A percentile compares a stretch with the other conserved stretches of the same genome.
These are phyloP conservation scores for Liparis tanakae DNA, from an alignment of 2,797 vertebrate genomes.

Conservation along the genomic window DNA sequence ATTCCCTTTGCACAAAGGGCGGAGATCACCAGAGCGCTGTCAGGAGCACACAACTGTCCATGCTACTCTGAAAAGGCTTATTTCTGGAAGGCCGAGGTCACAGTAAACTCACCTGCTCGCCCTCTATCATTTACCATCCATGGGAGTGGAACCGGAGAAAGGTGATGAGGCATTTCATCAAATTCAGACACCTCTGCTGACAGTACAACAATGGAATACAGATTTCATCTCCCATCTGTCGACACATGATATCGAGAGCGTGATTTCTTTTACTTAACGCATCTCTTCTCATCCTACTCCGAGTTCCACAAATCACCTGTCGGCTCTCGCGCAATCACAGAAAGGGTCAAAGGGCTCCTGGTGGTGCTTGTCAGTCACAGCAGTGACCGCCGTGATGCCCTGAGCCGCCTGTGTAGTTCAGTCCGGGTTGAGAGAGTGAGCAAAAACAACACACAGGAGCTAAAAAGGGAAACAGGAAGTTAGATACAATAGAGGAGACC, in stretches of 20 bases:
- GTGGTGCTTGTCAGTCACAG: constrained; percentile 72
- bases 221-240: constrained; percentile 51
- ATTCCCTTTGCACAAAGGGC: constrained; percentile 21
- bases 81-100: constrained; percentile 45
- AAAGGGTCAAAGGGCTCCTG: constrained; percentile 75
- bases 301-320: constrained; percentile 57
- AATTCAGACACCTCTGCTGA: constrained; percentile 65
- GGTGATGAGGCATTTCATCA: constrained; percentile 64
- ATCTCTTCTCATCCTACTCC: constrained; percentile 42
- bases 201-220: constrained; percentile 70
- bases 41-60: constrained; percentile 10
- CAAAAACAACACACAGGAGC: constrained; percentile 85
- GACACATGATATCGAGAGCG: constrained; percentile 56
- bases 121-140: constrained; percentile 46
- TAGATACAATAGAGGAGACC: constrained; percentile 94
- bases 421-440: constrained; percentile 73
- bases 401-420: constrained; percentile 30
- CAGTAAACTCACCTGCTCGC: constrained; percentile 38
- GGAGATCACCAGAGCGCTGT: constrained; percentile 31
- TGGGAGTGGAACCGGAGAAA: constrained; percentile 45
- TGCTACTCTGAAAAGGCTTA: constrained; percentile 40
- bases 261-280: constrained; percentile 58
- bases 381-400: constrained; percentile 54
- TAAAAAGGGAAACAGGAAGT: constrained; percentile 93
- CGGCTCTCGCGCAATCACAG: constrained; percentile 35